Evolutionary conservation across 2,797 vertebrate species (phyloP).

Genomic region (Carduelis carduelis): DNA sequence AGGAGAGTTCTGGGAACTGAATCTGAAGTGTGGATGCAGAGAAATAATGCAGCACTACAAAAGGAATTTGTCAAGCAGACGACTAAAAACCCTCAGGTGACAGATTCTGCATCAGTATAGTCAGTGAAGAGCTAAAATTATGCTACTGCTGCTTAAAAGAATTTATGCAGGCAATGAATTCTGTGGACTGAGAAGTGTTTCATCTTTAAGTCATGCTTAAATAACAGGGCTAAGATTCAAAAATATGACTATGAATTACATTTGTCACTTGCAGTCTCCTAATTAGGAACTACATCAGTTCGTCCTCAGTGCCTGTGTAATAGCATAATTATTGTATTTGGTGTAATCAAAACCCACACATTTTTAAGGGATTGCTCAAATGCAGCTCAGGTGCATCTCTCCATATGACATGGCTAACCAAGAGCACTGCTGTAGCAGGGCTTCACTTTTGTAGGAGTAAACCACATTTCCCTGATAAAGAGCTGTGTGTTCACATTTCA

Average conservation of each 20-base stretch:
- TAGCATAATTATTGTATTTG: not conserved
- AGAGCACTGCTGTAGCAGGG: not conserved
- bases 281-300: not conserved
- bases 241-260: not conserved
- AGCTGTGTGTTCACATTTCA: not conserved
- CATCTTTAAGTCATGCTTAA: not conserved
- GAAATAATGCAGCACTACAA: not conserved
- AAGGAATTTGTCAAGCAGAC: not conserved
- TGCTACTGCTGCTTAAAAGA: not conserved
- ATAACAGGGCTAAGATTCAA: not conserved
- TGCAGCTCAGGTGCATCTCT: not conserved
- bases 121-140: not conserved
- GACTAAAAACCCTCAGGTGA: constrained; percentile 6
- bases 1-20: constrained; percentile 49
- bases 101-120: not conserved
- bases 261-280: not conserved
- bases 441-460: not conserved
- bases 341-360: not conserved
- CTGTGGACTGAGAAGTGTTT: not conserved
- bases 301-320: not conserved
- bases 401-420: not conserved
- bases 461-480: not conserved
- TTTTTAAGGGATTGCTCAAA: not conserved
- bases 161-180: not conserved
- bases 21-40: constrained; percentile 4